Evolutionary conservation across 2,888 invertebrate species (phyloP).

Genomic region (Aphodius granarius): DNA sequence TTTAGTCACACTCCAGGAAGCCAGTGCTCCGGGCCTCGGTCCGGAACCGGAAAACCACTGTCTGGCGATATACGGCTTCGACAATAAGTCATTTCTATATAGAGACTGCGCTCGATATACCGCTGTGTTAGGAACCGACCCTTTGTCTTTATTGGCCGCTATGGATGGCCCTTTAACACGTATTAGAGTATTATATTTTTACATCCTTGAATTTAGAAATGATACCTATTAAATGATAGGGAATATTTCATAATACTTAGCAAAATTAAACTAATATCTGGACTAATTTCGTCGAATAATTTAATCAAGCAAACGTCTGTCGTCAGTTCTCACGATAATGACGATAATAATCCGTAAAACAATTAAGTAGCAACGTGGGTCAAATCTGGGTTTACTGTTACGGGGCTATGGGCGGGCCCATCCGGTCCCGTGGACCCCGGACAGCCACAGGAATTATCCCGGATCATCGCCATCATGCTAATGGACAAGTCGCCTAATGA

Average conservation of each 20-base stretch:
- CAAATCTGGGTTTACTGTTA: neutral
- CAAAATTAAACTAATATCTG: too few relatives aligned
- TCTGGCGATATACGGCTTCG: slow-evolving; percentile 32
- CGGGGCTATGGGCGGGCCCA: neutral
- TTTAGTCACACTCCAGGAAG: slow-evolving; percentile 47
- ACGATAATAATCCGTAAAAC: neutral
- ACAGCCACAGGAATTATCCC: slow-evolving; percentile 36
- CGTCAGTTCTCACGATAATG: neutral
- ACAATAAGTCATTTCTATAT: slow-evolving; percentile 34
- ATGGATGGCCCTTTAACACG: neutral
- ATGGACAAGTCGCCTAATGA: slow-evolving; percentile 50
- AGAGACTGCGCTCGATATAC: neutral
- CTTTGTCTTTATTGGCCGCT: neutral
- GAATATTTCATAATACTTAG: too few relatives aligned
- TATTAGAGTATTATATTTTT: too few relatives aligned
- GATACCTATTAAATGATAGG: too few relatives aligned
- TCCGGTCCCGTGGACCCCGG: slow-evolving; percentile 43
- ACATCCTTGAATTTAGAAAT: too few relatives aligned
- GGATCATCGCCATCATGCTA: slow-evolving; percentile 45
- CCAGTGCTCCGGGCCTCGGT: slow-evolving; percentile 37
- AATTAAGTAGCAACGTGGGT: neutral
- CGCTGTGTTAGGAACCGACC: neutral
- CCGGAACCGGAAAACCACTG: slow-evolving; percentile 43
- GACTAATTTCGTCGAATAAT: too few relatives aligned
- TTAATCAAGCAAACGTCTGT: neutral